phyloP scores from a whole-genome alignment of 2,888 invertebrate species.

The Luperina nickerlii region DNA sequence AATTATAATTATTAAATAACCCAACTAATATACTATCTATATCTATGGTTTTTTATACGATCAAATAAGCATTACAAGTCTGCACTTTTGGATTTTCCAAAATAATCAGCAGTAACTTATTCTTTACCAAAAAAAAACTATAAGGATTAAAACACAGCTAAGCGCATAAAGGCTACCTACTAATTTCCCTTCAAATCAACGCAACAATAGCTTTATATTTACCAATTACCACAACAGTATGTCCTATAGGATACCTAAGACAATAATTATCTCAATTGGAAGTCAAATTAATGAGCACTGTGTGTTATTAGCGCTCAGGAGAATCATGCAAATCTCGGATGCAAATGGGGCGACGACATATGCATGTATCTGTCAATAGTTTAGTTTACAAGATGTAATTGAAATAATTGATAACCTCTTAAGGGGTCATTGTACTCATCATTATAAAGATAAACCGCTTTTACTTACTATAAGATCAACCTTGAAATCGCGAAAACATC shows the following conservation, averaged over 20 bases:
- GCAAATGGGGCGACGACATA: constrained; percentile 2
- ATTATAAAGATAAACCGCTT: not conserved
- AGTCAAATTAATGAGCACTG: constrained; percentile 44
- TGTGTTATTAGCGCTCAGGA: constrained; percentile 31
- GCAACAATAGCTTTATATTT: constrained; percentile 35
- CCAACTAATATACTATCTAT: no score
- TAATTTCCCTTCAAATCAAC: constrained; percentile 14
- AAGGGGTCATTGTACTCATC: not conserved
- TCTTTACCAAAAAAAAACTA: not conserved
- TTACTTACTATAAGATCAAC: no score
- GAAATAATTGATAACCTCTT: not conserved
- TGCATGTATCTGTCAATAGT: not conserved
- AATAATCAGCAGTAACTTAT: not conserved
- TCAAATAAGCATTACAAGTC: no score
- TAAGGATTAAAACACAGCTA: not conserved
- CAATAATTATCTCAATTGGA: constrained; percentile 48
- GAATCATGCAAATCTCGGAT: constrained; percentile 40
- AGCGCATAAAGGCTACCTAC: not conserved
- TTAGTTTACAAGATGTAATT: not conserved
- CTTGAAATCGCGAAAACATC: no score
- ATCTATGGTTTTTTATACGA: no score
- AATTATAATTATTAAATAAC: no score
- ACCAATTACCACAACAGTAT: constrained; percentile 21
- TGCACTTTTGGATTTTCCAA: no score
- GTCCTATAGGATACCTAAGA: constrained; percentile 28